A percentile compares a stretch with the other conserved stretches of the same genome.
These are phyloP conservation scores for Petrolisthes manimaculis DNA, from an alignment of 2,888 invertebrate species.

Conservation along the genomic window DNA sequence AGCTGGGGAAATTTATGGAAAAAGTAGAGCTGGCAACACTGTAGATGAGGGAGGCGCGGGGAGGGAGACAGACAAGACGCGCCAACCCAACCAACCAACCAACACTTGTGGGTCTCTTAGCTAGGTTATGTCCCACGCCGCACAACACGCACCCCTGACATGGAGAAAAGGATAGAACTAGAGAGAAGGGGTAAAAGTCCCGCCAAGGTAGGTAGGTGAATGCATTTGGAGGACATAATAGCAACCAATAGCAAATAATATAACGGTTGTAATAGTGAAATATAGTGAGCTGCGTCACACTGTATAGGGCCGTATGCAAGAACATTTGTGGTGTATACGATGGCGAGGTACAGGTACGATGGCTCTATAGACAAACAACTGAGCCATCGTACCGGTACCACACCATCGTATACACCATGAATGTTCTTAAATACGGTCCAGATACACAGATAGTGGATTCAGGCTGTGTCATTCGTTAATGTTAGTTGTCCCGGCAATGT, in stretches of 20 bases:
- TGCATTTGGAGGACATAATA: background rate
- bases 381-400: too few relatives aligned
- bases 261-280: constrained; percentile 26
- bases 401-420: too few relatives aligned
- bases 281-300: constrained; percentile 43
- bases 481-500: too few relatives aligned
- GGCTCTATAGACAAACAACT: too few relatives aligned
- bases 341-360: too few relatives aligned
- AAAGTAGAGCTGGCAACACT: background rate
- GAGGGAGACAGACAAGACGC: constrained; percentile 32
- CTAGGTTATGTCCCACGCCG: constrained; percentile 45
- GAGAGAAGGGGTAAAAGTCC: constrained; percentile 63
- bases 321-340: too few relatives aligned
- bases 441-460: too few relatives aligned
- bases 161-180: constrained; percentile 65
- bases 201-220: constrained; percentile 46
- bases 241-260: background rate
- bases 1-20: too few relatives aligned
- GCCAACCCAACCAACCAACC: background rate
- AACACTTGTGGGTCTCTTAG: constrained; percentile 52
- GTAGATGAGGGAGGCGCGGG: background rate
- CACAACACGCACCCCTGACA: constrained; percentile 34
- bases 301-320: background rate
- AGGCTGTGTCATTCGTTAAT: too few relatives aligned
- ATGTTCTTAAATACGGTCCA: background rate